Base-by-base conservation (phyloP, 2,113 vertebrate species). In the Catharus minimus region DNA sequence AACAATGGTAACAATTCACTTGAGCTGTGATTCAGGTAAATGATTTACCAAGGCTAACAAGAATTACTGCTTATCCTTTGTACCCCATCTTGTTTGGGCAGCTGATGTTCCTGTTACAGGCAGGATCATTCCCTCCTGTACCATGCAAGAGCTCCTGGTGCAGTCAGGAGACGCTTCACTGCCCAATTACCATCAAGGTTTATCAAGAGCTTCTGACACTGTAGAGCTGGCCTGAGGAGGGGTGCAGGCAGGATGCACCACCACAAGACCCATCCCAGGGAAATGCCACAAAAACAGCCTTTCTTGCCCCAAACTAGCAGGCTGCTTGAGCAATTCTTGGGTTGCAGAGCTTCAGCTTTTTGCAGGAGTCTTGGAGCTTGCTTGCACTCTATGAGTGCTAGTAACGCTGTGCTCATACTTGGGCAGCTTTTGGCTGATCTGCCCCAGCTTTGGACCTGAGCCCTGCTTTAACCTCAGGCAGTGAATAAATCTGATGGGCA, bases 401-500 rank as follows among this genome's bases (percentile, higher is more conserved):
- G 27, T 71, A 20, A 36, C 20, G 28, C 69, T 57, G 24, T 66
- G 26, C 19, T 90, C 61, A 52, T 50, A 46, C 39, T 81, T 30
- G 69, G 65, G 65, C 18, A 43, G 66, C 36, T 69, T 80, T 82
- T 2, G 9, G 55, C 69, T 86, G 32, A 64, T 61, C 46, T 92
- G 46, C 16, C 64, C 46, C 53, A 88, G 24, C 65, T 86, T 56
- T 81, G 88, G 60, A 75, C 15, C 57, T 26, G 33, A 90, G 76
- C 69, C 73, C 57, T 61, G 62, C 68, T 88, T 75, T 78, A 74
- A 91, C 69, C 66, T 71, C 57, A 53, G 50, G 53, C 82, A 65
- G 69, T 75, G 73, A 84, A 32, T 72, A 86, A 86, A 92, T 92
- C 90, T 93, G 90, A 93, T 88, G 86, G 94, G 88, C 88, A 86